These are phyloP conservation scores for Xestobium rufovillosum DNA, from an alignment of 2,888 invertebrate species.

Conservation along the genomic window DNA sequence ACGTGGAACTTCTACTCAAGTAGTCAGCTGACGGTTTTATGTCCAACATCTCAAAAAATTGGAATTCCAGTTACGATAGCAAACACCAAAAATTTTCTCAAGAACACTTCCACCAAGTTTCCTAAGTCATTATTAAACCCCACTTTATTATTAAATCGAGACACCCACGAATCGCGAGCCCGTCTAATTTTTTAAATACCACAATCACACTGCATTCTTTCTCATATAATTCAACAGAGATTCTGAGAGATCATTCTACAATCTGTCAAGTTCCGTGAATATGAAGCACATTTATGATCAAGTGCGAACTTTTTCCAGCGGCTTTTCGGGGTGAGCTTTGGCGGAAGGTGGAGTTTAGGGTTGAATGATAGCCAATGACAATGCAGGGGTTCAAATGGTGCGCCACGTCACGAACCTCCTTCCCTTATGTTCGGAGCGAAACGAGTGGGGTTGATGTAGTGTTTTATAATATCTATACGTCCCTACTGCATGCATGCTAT, in stretches of 20 bases:
- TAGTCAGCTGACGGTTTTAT: slow-evolving; percentile 89
- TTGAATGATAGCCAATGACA: slow-evolving; percentile 37
- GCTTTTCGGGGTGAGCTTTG: slow-evolving; percentile 30
- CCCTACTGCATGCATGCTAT: no score
- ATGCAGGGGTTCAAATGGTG: slow-evolving; percentile 31
- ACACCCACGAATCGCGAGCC: no score
- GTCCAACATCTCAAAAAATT: slow-evolving; percentile 72
- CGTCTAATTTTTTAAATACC: no score
- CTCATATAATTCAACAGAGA: no score
- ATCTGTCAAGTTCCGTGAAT: slow-evolving; percentile 34
- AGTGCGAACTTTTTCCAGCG: slow-evolving; percentile 38
- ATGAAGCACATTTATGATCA: slow-evolving; percentile 40
- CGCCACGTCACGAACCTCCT: slow-evolving; percentile 37
- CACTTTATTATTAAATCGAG: no score
- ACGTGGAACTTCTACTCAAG: slow-evolving; percentile 83
- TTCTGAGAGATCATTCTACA: no score
- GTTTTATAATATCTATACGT: no score
- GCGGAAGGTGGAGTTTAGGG: slow-evolving; percentile 32
- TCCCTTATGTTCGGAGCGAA: slow-evolving; percentile 22
- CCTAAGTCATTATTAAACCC: no score
- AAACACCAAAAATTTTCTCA: no score
- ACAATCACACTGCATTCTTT: no score
- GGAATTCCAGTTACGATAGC: slow-evolving; percentile 9
- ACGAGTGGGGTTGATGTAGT: slow-evolving; percentile 22
- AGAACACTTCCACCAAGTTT: no score